Base-by-base conservation (phyloP, 2,797 vertebrate genomes). In the Pogonophryne albipinna region DNA sequence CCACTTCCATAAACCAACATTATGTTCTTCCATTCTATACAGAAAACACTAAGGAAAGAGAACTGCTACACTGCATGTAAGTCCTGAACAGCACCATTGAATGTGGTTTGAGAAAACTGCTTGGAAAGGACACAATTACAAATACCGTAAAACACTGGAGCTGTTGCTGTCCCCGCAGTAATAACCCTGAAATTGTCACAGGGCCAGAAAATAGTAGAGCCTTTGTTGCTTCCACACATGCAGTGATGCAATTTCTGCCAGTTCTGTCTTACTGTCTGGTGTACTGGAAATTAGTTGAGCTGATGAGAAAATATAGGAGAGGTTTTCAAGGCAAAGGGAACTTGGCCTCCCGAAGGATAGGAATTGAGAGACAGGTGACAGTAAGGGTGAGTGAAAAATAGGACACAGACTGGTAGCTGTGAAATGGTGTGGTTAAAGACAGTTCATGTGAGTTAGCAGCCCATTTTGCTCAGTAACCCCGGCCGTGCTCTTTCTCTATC, bases 311-410 rank as follows among this genome's bases (percentile, higher is more conserved):
- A 78, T 71, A 88, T 68, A 42, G 63, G 74, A 80, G 67, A 74
- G 78, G 46, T 69, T 91, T 83, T 81, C 50, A 71, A 87, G 90
- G 90, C 85, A 86, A 71, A 87, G 90, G 90, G 84, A 86, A 89
- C 84, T 86, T 71, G 79, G 78, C 89, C 74, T 89, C 89, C 82
- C 85, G 14, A 19, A 59, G 76, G 91, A 88, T 55, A 52, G 74
- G 74, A 78, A 88, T 79, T 88, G 86, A 92, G 77, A 90, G 90
- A 89, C 90, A 85, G 87, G 85, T 89, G 90, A 91, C 84, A 70
- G 85, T 11, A 59, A 80, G 80, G 85, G 57, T 86, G 79, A 85
- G 78, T 69, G 57, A 74, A 90, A 87, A 90, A 87, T 91, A 89
- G 89, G 85, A 82, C 89, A 91, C 74, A 80, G 87, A 85, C 66